Evolutionary conservation across 2,113 vertebrate genomes (phyloP).

Genomic region (Coptodon rendalli): DNA sequence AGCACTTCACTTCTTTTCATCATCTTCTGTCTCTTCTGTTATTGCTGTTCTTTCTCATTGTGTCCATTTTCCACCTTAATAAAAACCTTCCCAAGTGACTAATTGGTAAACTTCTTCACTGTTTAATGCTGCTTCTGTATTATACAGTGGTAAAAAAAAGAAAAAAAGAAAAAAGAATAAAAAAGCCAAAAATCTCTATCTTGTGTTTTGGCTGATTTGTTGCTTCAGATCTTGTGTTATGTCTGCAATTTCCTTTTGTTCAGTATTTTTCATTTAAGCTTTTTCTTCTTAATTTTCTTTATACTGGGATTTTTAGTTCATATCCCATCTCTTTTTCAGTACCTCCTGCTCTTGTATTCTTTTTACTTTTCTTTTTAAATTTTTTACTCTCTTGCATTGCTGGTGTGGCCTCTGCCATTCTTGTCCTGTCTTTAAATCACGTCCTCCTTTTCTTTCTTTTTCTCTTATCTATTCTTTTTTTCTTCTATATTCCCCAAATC

Average conservation of each 20-base stretch:
- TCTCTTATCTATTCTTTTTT: background rate
- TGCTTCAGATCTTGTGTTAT: background rate
- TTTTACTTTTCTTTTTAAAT: background rate
- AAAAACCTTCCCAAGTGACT: background rate
- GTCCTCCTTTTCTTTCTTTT: background rate
- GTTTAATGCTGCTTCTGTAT: background rate
- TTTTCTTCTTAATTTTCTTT: background rate
- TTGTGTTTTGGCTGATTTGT: background rate
- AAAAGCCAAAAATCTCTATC: background rate
- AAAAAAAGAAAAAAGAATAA: fast-evolving
- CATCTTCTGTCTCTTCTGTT: background rate
- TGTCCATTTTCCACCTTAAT: background rate
- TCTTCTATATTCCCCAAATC: slow-evolving; percentile 15
- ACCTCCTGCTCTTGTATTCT: background rate
- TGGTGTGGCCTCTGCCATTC: background rate
- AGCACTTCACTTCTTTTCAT: background rate
- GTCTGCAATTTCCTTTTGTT: background rate
- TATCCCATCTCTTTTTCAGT: background rate
- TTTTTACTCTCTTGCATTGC: background rate
- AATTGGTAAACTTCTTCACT: background rate
- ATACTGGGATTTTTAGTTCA: background rate
- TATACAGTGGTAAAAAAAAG: background rate
- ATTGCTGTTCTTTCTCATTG: background rate
- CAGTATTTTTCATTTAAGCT: background rate
- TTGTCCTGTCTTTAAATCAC: background rate